Evolutionary conservation across 2,888 invertebrate species (phyloP).

Genomic region (Xanthia togata): DNA sequence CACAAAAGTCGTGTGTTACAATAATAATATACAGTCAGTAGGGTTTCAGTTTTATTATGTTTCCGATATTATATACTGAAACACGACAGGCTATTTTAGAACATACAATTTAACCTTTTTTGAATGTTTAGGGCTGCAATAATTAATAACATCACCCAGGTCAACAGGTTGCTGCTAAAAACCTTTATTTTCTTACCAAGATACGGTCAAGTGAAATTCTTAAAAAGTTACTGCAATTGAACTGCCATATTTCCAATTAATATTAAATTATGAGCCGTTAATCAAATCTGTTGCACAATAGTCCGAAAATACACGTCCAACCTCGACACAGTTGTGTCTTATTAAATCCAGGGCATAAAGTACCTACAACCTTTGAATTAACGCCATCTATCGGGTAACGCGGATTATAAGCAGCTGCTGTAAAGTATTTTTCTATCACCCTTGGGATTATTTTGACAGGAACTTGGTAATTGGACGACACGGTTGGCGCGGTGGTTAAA

Average conservation of each 20-base stretch:
- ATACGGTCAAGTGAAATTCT: slow-evolving; percentile 5
- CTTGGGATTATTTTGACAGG: slow-evolving; percentile 30
- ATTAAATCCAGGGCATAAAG: slow-evolving; percentile 66
- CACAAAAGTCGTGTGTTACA: not conserved
- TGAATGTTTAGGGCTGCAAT: no score
- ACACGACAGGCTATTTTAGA: no score
- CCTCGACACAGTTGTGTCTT: slow-evolving; percentile 84
- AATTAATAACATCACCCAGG: slow-evolving; percentile 9
- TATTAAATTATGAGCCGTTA: slow-evolving; percentile 62
- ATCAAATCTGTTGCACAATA: slow-evolving; percentile 82
- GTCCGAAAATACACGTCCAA: slow-evolving; percentile 80
- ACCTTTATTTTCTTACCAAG: not conserved
- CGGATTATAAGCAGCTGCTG: slow-evolving; percentile 16
- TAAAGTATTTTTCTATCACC: slow-evolving; percentile 23
- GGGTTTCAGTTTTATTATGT: not conserved
- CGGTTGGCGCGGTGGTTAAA: no score
- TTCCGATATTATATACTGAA: no score
- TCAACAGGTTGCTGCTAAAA: slow-evolving; percentile 13
- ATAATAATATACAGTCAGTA: not conserved
- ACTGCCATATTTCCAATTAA: slow-evolving; percentile 45
- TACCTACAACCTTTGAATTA: slow-evolving; percentile 68
- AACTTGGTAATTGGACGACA: slow-evolving; percentile 12
- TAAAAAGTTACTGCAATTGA: slow-evolving; percentile 12
- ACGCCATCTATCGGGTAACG: slow-evolving; percentile 57
- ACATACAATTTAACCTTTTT: no score